Evolutionary conservation across 2,888 invertebrate genomes (phyloP), one percentile per base, ranked within the genome.

Genomic region (Clunio marinus): DNA sequence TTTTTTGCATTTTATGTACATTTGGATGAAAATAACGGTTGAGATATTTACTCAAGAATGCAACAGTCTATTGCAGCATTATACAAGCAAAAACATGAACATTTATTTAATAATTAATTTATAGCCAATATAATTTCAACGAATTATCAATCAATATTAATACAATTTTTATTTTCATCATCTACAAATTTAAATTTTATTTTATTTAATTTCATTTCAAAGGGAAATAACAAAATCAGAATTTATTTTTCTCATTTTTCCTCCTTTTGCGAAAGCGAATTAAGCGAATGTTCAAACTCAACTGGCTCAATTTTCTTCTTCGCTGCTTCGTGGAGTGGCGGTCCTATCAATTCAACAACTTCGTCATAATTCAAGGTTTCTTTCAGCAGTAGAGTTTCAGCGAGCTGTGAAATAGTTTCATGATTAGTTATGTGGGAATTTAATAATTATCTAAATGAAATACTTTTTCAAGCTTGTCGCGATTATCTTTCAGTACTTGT

Each of bases 321-420:
- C 68, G 85, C 83, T 0, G 88, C 88, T 65, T 83, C 83, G 75
- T 83, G 85, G 0, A 91, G 88, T 1, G 97, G 96, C 1, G 94
- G 91, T 0, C 99, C 99, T 71, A 99, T 86, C 59, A 99, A 81
- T 7, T 81, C 78, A 74, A 91, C 89, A 1, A 99, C 88, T 73
- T 99, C 93, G 70, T 93, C 88, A 76, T 93, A 93, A 74, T 89
- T 91, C 3, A 99, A 80, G 0, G 97, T 94, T 81, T 99, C 99
- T 74, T 88, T 91, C 74, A 91, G 88, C 24, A 98, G 75, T 25
- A 99, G 81, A 13, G 87, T 86, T 76, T 90, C 86, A 0, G 98
- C 96, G 69, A 99, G 82, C 96, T 96, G 77, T 25, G 80, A 78
- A 25, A 20, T 28, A 60, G n/a, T 10, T n/a, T 10, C 67, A 73